phyloP scores from a whole-genome alignment of 2,113 vertebrate species.

The Cygnus buccinator region DNA sequence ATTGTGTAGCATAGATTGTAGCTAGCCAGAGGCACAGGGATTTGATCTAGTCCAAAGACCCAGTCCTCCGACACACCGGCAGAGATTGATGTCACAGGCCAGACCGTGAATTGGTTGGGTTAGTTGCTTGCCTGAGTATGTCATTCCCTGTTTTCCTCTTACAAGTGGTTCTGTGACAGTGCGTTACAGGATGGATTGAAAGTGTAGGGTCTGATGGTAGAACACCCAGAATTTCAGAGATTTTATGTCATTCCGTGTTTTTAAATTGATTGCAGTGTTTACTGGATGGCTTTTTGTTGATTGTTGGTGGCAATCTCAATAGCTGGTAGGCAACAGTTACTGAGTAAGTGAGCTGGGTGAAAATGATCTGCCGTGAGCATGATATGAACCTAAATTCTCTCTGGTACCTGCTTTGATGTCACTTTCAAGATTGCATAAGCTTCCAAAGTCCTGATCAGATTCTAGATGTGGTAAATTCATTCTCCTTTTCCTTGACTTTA shows the following conservation, averaged over 20 bases:
- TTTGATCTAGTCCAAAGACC: neutral
- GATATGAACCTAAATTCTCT: neutral
- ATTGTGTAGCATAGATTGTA: neutral
- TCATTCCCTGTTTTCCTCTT: neutral
- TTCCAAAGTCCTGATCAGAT: neutral
- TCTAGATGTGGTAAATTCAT: neutral
- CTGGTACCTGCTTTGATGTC: neutral
- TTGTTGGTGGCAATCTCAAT: neutral
- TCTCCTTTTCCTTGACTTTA: neutral
- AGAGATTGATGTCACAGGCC: neutral
- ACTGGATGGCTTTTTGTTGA: neutral
- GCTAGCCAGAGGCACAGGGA: neutral
- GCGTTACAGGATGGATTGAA: neutral
- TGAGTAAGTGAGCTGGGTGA: neutral
- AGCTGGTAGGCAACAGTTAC: neutral
- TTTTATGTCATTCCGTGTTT: neutral
- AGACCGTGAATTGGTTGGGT: neutral
- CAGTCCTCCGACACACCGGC: neutral
- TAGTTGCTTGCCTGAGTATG: neutral
- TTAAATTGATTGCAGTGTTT: neutral
- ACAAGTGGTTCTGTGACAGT: neutral
- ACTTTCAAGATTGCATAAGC: neutral
- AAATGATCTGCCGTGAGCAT: neutral
- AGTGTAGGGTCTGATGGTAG: neutral
- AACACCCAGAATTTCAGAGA: neutral